A percentile compares a stretch with the other conserved stretches of the same genome.
phyloP scores from a whole-genome alignment of 2,888 invertebrate genomes.

The Lamellibrachia columna region DNA sequence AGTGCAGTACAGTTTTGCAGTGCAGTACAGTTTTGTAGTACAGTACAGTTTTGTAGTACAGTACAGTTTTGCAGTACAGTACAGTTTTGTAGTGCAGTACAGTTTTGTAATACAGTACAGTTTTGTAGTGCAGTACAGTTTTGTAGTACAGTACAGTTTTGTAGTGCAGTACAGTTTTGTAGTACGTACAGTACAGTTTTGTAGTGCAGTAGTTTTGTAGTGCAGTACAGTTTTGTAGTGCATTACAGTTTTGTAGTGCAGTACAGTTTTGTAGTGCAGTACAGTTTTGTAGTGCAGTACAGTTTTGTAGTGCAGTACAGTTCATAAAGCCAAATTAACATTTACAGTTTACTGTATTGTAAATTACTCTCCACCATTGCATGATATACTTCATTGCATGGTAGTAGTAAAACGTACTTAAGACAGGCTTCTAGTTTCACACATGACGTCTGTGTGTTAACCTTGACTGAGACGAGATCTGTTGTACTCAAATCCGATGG shows the following conservation, averaged over 20 bases:
- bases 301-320: neutral
- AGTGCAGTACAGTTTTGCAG: too few relatives aligned
- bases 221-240: neutral
- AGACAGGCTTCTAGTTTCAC: neutral
- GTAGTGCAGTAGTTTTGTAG: neutral
- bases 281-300: too few relatives aligned
- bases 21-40: neutral
- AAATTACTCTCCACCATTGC: too few relatives aligned
- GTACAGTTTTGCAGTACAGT: too few relatives aligned
- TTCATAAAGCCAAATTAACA: too few relatives aligned
- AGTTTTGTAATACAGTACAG: neutral
- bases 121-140: neutral
- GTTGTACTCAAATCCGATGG: slow-evolving; percentile 63
- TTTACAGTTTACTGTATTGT: too few relatives aligned
- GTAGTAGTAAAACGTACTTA: neutral
- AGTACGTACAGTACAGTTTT: neutral
- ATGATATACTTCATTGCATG: too few relatives aligned
- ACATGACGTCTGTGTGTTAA: neutral
- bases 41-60: neutral
- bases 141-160: too few relatives aligned
- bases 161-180: neutral
- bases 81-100: too few relatives aligned
- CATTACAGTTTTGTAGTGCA: neutral
- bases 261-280: neutral
- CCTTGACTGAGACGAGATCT: slow-evolving; percentile 53